Evolutionary conservation across 2,888 invertebrate species (phyloP).

Genomic region (Vesta saturnalis): DNA sequence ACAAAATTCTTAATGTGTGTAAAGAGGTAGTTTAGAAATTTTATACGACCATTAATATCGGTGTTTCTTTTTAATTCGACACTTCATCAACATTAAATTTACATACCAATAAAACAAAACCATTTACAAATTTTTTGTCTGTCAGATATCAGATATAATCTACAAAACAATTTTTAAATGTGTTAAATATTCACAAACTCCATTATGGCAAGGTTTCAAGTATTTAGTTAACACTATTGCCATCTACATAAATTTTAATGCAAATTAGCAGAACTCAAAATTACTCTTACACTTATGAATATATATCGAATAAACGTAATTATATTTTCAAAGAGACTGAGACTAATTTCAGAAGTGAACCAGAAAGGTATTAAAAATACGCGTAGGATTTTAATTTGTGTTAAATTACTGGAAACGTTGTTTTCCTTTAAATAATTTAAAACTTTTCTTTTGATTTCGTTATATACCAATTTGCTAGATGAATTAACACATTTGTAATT

Average conservation of each 20-base stretch:
- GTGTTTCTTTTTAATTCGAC: background rate
- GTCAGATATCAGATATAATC: too few relatives aligned
- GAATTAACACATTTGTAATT: too few relatives aligned
- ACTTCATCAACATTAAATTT: background rate
- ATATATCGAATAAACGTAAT: background rate
- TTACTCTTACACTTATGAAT: background rate
- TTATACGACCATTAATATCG: background rate
- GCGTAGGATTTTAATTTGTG: too few relatives aligned
- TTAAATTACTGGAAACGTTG: too few relatives aligned
- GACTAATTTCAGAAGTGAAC: background rate
- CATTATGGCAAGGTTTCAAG: background rate
- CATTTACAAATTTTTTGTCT: too few relatives aligned
- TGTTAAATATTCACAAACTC: background rate
- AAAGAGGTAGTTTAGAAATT: conserved; percentile 13
- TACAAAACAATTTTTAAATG: too few relatives aligned
- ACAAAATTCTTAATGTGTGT: background rate
- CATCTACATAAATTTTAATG: background rate
- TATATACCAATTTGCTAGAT: too few relatives aligned
- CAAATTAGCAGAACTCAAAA: background rate
- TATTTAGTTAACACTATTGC: background rate
- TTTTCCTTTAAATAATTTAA: too few relatives aligned
- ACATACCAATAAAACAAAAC: too few relatives aligned
- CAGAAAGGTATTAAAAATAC: background rate
- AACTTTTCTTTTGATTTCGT: too few relatives aligned
- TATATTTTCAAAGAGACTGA: background rate